Conservation (phyloP, 2,113 vertebrate genomes). For the Lonchura striata region DNA sequence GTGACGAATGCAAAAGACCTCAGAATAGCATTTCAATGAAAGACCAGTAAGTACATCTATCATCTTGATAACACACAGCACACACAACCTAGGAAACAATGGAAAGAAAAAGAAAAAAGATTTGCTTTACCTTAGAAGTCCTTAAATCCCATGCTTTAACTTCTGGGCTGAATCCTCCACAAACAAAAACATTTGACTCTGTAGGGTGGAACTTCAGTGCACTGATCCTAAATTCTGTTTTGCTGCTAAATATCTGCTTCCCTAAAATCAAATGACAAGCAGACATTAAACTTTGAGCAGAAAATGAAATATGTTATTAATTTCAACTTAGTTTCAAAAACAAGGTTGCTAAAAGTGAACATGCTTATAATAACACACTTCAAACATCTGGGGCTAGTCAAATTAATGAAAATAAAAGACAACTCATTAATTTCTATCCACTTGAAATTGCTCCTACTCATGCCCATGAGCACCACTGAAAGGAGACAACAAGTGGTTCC, state of each 20-base stretch:
- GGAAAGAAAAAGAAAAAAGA: neutral
- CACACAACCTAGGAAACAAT: neutral
- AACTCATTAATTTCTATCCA: neutral
- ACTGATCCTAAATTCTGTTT: conserved; percentile 85
- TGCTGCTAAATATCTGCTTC: conserved; percentile 77
- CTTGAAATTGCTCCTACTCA: neutral
- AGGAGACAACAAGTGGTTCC: neutral
- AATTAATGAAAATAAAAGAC: neutral
- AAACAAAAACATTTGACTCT: conserved; percentile 83
- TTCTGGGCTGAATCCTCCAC: conserved; percentile 88
- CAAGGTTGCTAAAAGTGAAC: neutral
- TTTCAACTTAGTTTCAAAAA: neutral
- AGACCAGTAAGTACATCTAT: neutral
- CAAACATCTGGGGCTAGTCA: neutral
- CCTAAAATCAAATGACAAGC: conserved; percentile 71
- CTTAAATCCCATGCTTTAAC: conserved; percentile 93
- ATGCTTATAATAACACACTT: neutral
- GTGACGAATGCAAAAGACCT: neutral
- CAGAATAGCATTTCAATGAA: neutral
- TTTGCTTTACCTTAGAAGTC: conserved; percentile 82
- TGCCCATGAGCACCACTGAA: neutral
- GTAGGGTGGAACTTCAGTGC: conserved; percentile 80
- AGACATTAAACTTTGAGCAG: neutral
- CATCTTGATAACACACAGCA: neutral
- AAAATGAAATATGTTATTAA: neutral